Evolutionary conservation across 2,888 invertebrate genomes (phyloP).

Genomic region (Stenolophus ochropezus): DNA sequence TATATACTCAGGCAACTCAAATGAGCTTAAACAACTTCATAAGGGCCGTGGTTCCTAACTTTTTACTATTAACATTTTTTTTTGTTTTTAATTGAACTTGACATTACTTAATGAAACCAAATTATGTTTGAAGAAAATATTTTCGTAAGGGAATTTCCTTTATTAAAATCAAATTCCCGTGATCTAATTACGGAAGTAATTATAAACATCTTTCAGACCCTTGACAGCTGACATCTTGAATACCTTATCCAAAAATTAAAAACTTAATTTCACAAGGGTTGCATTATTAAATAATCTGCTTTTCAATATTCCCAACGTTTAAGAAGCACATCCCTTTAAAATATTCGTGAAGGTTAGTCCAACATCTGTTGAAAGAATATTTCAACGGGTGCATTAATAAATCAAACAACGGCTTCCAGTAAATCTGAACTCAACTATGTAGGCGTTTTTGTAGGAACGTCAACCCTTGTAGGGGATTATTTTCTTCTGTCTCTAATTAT

Average conservation of each 20-base stretch:
- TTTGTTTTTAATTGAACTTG: too few relatives aligned
- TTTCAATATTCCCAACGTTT: constrained; percentile 5
- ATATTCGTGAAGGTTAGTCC: constrained; percentile 28
- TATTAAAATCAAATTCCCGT: background rate
- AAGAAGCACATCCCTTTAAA: constrained; percentile 7
- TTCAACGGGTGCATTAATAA: constrained; percentile 44
- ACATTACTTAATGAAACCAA: too few relatives aligned
- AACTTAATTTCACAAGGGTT: background rate
- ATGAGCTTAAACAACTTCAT: too few relatives aligned
- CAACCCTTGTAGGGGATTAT: constrained; percentile 7
- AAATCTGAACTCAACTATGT: constrained; percentile 14
- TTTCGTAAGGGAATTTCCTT: background rate
- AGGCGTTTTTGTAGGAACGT: constrained; percentile 33
- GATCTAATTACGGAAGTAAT: background rate
- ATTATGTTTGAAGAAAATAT: background rate
- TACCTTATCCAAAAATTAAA: background rate
- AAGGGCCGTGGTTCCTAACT: too few relatives aligned
- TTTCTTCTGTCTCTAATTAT: background rate
- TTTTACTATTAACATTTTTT: too few relatives aligned
- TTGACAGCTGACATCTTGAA: background rate
- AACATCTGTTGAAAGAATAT: constrained; percentile 38
- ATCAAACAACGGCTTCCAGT: constrained; percentile 36
- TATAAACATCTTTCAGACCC: background rate
- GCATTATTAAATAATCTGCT: constrained; percentile 15
- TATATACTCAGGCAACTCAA: too few relatives aligned